Percentiles rank a stretch among this genome's conserved stretches.
Evolutionary conservation across 2,797 vertebrate species (phyloP).

Genomic region (Lacerta viridis): DNA sequence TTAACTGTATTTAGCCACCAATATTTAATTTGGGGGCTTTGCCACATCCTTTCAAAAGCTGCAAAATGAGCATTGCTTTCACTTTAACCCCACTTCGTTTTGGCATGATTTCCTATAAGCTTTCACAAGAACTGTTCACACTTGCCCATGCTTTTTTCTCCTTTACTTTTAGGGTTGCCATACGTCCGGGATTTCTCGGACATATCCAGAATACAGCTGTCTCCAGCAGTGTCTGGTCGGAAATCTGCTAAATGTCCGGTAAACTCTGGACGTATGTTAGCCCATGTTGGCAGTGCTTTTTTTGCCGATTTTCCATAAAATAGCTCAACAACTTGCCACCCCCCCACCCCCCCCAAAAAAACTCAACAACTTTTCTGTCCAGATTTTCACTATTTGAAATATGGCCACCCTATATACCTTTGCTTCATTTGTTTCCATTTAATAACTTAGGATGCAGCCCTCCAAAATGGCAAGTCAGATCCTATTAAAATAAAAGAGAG

Average conservation of each 20-base stretch:
- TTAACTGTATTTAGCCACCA: constrained; percentile 7
- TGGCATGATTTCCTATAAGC: not conserved
- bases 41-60: not conserved
- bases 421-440: not conserved
- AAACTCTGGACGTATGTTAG: no score
- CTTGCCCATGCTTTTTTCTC: not conserved
- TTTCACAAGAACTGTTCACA: not conserved
- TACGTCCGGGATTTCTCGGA: no score
- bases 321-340: no score
- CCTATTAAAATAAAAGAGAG: not conserved
- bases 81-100: not conserved
- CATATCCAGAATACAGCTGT: no score
- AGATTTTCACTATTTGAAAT: no score
- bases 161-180: not conserved
- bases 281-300: no score
- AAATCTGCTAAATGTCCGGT: no score
- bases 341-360: no score
- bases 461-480: not conserved
- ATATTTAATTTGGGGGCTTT: constrained; percentile 45
- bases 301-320: no score
- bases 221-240: no score
- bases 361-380: no score
- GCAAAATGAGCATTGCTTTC: constrained; percentile 21
- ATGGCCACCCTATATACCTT: no score
- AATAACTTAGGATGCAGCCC: not conserved